Evolutionary conservation across 2,113 vertebrate genomes (phyloP).

Genomic region (Arothron firmamentum): DNA sequence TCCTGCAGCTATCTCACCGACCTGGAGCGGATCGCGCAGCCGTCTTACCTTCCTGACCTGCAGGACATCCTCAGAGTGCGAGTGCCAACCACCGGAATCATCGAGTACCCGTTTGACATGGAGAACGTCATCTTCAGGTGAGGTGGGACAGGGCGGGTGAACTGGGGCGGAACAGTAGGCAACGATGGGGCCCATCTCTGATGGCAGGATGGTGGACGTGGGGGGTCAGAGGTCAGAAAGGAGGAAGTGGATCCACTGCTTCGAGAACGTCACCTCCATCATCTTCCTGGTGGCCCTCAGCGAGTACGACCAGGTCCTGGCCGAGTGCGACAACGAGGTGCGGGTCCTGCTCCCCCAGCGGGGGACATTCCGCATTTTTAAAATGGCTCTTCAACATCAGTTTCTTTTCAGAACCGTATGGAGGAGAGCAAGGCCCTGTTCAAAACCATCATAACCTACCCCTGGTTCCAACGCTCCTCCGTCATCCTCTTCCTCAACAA

Average conservation of each 20-base stretch:
- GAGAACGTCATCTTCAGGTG: slow-evolving; percentile 98
- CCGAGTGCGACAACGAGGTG: slow-evolving; percentile 96
- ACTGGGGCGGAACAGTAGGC: no score
- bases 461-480: slow-evolving; percentile 88
- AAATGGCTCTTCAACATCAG: neutral
- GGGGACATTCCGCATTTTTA: neutral
- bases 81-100: slow-evolving; percentile 79
- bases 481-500: slow-evolving; percentile 92
- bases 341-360: slow-evolving; percentile 31
- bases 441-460: slow-evolving; percentile 88
- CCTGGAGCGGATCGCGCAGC: slow-evolving; percentile 65
- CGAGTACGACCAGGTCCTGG: slow-evolving; percentile 97
- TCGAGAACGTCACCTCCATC: slow-evolving; percentile 99
- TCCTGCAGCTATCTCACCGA: slow-evolving; percentile 65
- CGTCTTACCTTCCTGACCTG: slow-evolving; percentile 57
- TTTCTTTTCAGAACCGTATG: slow-evolving; percentile 74
- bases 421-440: slow-evolving; percentile 86
- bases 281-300: slow-evolving; percentile 99
- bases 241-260: slow-evolving; percentile 99
- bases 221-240: slow-evolving; percentile 96
- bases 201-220: slow-evolving; percentile 96
- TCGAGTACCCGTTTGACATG: slow-evolving; percentile 93
- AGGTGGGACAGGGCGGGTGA: slow-evolving; percentile 13
- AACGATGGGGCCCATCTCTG: neutral
- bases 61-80: slow-evolving; percentile 70